Conservation (phyloP, 2,888 invertebrate genomes). For the Pantelozetes paolii region DNA sequence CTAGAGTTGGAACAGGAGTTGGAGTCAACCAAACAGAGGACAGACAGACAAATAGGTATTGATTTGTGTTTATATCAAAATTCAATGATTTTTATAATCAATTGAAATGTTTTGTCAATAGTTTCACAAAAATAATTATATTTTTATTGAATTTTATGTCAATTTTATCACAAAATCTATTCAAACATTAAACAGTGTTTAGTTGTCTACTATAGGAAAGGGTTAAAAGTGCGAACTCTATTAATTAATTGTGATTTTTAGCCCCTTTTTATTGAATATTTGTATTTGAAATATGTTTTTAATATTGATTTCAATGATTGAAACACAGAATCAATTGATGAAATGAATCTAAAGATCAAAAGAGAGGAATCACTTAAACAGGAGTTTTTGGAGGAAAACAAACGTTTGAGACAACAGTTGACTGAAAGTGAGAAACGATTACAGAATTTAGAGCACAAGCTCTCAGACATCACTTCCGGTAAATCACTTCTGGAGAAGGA, state of each 20-base stretch:
- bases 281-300: no score
- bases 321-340: constrained; percentile 43
- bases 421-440: constrained; percentile 32
- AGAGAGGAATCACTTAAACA: constrained; percentile 23
- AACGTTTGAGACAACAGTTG: constrained; percentile 2
- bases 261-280: no score
- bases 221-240: no score
- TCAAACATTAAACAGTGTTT: no score
- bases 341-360: constrained; percentile 41
- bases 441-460: constrained; percentile 27
- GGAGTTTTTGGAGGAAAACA: constrained; percentile 40
- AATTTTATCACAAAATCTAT: no score
- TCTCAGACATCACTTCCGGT: not conserved
- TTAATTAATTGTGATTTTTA: no score
- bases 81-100: not conserved
- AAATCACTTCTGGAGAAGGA: constrained; percentile 37
- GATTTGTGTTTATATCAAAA: not conserved
- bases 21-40: constrained; percentile 28
- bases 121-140: no score
- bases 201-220: no score
- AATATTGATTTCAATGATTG: no score
- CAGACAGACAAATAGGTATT: constrained; percentile 25
- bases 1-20: constrained; percentile 44
- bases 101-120: no score
- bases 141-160: no score